phyloP scores from a whole-genome alignment of 2,888 invertebrate species.

The Ornithoptera alexandrae region DNA sequence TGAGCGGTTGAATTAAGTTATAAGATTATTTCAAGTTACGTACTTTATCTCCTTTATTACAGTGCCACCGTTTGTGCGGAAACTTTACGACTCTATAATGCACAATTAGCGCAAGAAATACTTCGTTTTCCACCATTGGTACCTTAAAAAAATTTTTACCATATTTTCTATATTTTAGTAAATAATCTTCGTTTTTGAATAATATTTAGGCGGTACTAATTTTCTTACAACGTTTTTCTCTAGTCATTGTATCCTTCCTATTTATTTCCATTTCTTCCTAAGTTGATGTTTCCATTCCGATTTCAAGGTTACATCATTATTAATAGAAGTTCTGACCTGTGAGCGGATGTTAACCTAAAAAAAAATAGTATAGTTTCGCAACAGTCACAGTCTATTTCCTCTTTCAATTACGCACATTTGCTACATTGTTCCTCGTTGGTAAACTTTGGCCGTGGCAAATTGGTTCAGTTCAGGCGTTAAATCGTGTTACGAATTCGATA shows the following conservation, averaged over 20 bases:
- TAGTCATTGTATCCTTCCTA: too few relatives aligned
- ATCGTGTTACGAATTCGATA: conserved; percentile 15
- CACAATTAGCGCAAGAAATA: background rate
- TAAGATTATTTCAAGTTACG: conserved; percentile 26
- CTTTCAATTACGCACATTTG: conserved; percentile 17
- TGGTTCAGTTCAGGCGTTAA: conserved; percentile 10
- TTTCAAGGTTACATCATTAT: too few relatives aligned
- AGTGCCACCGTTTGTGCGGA: conserved; percentile 1
- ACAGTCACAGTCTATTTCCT: conserved; percentile 21
- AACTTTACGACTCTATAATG: background rate
- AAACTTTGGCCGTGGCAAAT: conserved; percentile 17
- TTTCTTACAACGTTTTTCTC: too few relatives aligned
- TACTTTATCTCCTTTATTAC: conserved; percentile 7
- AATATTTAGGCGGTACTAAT: too few relatives aligned
- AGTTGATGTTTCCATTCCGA: too few relatives aligned
- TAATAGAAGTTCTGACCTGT: background rate
- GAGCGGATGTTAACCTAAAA: background rate
- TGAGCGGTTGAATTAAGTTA: conserved; percentile 35
- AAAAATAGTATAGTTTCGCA: conserved; percentile 2
- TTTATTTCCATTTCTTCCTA: too few relatives aligned
- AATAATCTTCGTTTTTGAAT: too few relatives aligned
- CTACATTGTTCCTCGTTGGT: conserved; percentile 16
- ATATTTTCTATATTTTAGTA: too few relatives aligned
- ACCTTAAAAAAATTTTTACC: too few relatives aligned
- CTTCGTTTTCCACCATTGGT: background rate